phyloP scores from a whole-genome alignment of 2,113 vertebrate genomes.

The Spilogale gracilis region DNA sequence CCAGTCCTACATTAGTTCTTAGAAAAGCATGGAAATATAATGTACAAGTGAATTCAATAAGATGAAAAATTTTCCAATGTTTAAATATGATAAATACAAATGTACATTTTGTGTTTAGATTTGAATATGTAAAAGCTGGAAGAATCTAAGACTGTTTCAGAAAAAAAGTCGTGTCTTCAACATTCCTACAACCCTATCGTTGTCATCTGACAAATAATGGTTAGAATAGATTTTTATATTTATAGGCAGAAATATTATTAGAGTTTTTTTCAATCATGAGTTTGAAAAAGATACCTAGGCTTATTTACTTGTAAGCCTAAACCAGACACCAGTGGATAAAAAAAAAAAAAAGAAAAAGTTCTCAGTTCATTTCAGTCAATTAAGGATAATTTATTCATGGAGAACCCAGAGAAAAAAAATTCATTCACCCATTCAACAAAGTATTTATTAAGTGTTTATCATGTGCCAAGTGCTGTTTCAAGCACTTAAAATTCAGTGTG shows the following conservation, averaged over 20 bases:
- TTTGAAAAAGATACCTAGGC: neutral
- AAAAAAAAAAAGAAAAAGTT: neutral
- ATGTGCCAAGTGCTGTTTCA: neutral
- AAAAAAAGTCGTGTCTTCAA: neutral
- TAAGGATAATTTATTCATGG: conserved; percentile 49
- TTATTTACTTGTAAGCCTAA: neutral
- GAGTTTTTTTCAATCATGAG: neutral
- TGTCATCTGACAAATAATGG: neutral
- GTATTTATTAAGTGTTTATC: conserved; percentile 16
- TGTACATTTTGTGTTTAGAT: neutral
- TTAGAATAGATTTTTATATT: neutral
- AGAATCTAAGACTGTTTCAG: neutral
- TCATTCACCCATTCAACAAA: neutral
- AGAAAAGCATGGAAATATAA: neutral
- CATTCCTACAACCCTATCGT: neutral
- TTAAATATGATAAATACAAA: neutral
- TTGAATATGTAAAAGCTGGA: neutral
- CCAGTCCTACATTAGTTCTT: neutral
- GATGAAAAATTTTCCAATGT: neutral
- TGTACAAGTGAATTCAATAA: neutral
- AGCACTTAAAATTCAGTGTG: neutral
- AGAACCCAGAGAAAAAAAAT: neutral
- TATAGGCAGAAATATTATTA: neutral
- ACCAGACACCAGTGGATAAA: neutral
- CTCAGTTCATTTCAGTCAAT: neutral